A percentile compares a stretch with the other conserved stretches of the same genome.
These are phyloP conservation scores for Coccyzus lansbergi DNA, from an alignment of 2,797 vertebrate genomes.

Conservation along the genomic window DNA sequence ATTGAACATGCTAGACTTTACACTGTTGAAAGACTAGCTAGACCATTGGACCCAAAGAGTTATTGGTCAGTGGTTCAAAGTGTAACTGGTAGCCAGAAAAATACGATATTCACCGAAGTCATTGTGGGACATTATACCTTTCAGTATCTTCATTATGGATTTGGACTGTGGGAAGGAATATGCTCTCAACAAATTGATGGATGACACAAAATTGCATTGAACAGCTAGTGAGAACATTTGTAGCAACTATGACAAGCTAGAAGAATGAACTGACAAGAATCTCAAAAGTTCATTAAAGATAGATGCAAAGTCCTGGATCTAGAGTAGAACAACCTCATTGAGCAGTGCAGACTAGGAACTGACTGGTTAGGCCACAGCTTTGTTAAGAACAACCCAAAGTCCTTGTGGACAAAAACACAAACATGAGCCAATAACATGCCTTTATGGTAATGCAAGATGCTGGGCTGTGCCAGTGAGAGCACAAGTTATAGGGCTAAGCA, in stretches of 20 bases:
- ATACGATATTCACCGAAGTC: rapidly evolving
- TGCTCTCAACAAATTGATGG: background rate
- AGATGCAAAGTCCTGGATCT: background rate
- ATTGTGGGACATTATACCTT: background rate
- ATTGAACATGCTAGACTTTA: background rate
- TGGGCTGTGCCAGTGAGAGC: rapidly evolving
- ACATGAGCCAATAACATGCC: background rate
- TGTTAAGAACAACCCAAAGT: background rate
- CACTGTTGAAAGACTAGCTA: background rate
- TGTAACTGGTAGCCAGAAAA: background rate
- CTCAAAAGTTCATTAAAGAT: background rate
- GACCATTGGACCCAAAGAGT: background rate
- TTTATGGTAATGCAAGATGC: background rate
- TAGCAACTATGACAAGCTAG: background rate
- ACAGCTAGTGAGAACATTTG: background rate
- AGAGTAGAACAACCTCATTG: background rate
- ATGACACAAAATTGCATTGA: background rate
- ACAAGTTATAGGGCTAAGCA: background rate
- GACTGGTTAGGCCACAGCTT: background rate
- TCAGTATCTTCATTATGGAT: background rate
- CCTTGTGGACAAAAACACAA: background rate
- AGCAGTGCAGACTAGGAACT: background rate
- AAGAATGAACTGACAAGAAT: background rate
- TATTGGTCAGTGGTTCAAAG: background rate
- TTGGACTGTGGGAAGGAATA: background rate